These are phyloP conservation scores for Melanargia galathea DNA, from an alignment of 2,888 invertebrate species.

Conservation along the genomic window DNA sequence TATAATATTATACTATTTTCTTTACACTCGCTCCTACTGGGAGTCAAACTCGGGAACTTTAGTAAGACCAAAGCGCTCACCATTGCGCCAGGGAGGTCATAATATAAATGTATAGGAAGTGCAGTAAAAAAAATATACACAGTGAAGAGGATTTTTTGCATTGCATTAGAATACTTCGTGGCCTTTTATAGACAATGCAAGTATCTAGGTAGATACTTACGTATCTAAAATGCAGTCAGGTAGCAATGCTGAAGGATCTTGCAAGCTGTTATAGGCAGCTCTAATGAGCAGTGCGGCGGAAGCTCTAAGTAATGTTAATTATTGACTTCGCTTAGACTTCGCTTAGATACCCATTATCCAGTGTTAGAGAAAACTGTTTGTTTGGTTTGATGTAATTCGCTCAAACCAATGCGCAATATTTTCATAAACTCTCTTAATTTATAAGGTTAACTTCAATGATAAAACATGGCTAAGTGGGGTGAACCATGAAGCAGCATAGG, in stretches of 20 bases:
- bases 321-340: conserved; percentile 17
- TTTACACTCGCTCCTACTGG: no score
- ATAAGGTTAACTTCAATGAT: no score
- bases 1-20: no score
- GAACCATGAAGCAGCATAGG: no score
- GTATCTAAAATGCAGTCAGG: neutral
- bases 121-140: neutral
- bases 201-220: neutral
- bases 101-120: no score
- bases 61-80: no score
- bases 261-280: neutral
- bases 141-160: neutral
- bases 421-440: neutral
- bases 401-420: neutral
- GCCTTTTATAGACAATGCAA: conserved; percentile 9
- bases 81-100: no score
- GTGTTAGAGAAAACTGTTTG: conserved; percentile 3
- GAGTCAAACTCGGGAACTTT: no score
- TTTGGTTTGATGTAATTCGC: neutral
- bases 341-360: neutral
- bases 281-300: conserved; percentile 30
- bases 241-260: conserved; percentile 9
- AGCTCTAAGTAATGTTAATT: conserved; percentile 27
- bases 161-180: conserved; percentile 1
- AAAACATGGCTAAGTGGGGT: no score